phyloP scores from a whole-genome alignment of 2,888 invertebrate genomes.

The Boloria euphrosyne region DNA sequence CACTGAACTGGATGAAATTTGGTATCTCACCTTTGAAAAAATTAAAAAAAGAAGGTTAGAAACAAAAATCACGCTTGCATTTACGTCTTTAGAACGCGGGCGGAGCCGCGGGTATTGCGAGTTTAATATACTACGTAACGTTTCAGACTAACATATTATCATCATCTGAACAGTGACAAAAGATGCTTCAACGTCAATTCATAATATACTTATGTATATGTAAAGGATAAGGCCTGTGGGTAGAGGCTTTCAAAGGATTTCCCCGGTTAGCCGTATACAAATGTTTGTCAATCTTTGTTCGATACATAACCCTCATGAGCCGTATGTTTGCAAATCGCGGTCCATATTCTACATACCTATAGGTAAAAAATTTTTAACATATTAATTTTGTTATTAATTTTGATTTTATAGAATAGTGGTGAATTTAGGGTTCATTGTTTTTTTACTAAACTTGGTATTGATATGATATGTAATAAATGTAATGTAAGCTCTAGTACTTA shows the following conservation, averaged over 20 bases:
- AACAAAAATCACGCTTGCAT: no score
- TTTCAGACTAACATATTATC: background rate
- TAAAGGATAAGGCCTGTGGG: slow-evolving; percentile 44
- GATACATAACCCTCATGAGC: slow-evolving; percentile 45
- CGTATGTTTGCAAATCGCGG: slow-evolving; percentile 30
- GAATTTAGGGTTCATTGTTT: no score
- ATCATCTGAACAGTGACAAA: no score
- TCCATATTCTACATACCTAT: slow-evolving; percentile 22
- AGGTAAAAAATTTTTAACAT: slow-evolving; percentile 13
- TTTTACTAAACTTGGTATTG: no score
- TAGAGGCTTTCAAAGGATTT: slow-evolving; percentile 63
- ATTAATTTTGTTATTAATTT: background rate
- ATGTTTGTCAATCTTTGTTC: slow-evolving; percentile 66
- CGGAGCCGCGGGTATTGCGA: no score
- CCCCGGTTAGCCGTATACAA: slow-evolving; percentile 56
- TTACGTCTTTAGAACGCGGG: no score
- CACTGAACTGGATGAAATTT: no score
- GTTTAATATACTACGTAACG: background rate
- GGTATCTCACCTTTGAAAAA: no score
- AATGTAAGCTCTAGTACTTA: no score
- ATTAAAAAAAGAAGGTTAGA: no score
- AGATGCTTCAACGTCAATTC: slow-evolving; percentile 14
- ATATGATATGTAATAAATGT: no score
- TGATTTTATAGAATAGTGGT: no score
- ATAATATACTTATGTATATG: slow-evolving; percentile 24